These are phyloP conservation scores for Chaetorhynchus papuensis DNA, from an alignment of 2,113 vertebrate genomes.

Conservation along the genomic window DNA sequence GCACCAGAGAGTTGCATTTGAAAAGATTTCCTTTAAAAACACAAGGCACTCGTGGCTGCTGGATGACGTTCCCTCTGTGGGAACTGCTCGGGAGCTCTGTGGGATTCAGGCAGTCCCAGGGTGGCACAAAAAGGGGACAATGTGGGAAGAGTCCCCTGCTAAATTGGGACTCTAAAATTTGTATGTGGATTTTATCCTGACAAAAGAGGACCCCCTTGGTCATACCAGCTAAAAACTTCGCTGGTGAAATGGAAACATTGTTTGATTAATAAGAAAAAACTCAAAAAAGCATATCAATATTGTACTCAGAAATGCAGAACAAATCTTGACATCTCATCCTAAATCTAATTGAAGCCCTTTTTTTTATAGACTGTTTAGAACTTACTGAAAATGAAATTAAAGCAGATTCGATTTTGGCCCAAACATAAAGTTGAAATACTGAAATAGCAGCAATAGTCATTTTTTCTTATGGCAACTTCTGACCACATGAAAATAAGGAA, in stretches of 20 bases:
- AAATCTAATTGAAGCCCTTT: neutral
- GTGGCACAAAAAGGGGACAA: neutral
- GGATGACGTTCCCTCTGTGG: neutral
- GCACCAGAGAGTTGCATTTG: neutral
- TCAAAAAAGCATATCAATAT: neutral
- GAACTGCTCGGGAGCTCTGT: neutral
- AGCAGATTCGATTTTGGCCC: neutral
- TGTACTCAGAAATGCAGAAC: neutral
- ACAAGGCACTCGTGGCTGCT: fast-evolving
- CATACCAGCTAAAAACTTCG: neutral
- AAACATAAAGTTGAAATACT: neutral
- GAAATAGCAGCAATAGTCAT: neutral
- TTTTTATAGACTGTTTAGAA: neutral
- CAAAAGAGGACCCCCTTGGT: neutral
- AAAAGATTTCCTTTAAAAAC: neutral
- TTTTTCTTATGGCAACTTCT: conserved; percentile 27
- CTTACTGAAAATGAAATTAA: neutral
- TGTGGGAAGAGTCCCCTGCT: neutral
- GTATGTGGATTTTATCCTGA: neutral
- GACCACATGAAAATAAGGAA: conserved; percentile 25
- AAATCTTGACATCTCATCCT: neutral
- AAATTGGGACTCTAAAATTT: fast-evolving
- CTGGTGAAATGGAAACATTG: neutral
- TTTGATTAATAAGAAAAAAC: neutral
- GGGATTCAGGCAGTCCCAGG: neutral